Evolutionary conservation across 2,888 invertebrate species (phyloP), one percentile per base, ranked within the genome.

Genomic region (Drosophila recens): DNA sequence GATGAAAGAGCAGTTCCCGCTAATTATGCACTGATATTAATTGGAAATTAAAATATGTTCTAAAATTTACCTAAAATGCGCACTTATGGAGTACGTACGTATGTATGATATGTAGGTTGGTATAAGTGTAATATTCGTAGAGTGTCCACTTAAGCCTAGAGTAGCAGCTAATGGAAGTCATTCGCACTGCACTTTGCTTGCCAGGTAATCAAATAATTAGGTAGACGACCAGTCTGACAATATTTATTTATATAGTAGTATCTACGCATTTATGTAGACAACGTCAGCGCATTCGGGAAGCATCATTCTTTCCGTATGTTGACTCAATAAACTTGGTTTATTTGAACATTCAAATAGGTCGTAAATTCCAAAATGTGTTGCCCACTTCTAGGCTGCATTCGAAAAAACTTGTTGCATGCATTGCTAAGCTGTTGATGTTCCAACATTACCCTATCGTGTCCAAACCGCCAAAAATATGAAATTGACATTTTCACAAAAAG

Each of bases 271-370:
- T 36, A 40, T 45, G 30, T 52, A 4, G 20, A 9, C 30, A 36
- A 5, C 36, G 27, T 30, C 15, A 20, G 30, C 4, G 11, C 17
- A 62, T 58, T 62, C 17, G 54, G 54, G 42, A 43, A 58, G 30
- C 52, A 61, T 23, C 11, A 36, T 30, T 17, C 17, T 17, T 59
- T 67, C 67, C 59, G 63, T 45, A 30, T 73, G 45, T 73, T 75
- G 74, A 67, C 57, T 61, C 11, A 56, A 57, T 53, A 48, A 43
- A 57, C 43, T 11, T 17, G 30, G 11, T 11, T 34, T 34, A 34
- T 34, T 34, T 34, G 34, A 34, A 11, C 34, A 34, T 34, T 34
- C 11, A 34, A 34, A 34, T 34, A 11, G 4, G 34, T 2, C 10
- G 3, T 34, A 10, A 34, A 11, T 3, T 11, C 11, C 3, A 20